Evolutionary conservation across 2,888 invertebrate species (phyloP).

Genomic region (Apamea anceps): DNA sequence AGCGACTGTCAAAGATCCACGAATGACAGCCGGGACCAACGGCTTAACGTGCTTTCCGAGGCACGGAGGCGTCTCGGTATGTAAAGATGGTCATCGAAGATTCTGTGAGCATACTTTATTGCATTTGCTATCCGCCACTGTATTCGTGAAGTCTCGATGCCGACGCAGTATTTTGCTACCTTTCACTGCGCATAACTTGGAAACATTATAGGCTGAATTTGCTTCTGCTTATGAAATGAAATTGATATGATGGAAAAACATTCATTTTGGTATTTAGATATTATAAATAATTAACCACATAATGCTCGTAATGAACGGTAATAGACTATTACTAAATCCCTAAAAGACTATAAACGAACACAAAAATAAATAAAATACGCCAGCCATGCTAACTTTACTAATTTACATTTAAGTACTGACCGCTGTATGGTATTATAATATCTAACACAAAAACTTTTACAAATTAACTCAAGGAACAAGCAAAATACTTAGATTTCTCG

Average conservation of each 20-base stretch:
- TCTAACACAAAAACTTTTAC: slow-evolving; percentile 19
- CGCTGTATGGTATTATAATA: slow-evolving; percentile 9
- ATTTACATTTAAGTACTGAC: slow-evolving; percentile 8
- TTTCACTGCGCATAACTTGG: too few relatives aligned
- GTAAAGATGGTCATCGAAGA: neutral
- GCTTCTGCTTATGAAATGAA: neutral
- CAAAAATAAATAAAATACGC: neutral
- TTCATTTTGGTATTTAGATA: neutral
- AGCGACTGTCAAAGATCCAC: too few relatives aligned
- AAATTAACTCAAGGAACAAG: slow-evolving; percentile 28
- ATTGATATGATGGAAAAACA: neutral
- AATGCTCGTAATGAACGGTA: neutral
- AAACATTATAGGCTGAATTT: too few relatives aligned
- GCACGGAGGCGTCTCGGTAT: too few relatives aligned
- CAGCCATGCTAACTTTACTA: neutral
- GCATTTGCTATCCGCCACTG: neutral
- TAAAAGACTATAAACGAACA: neutral
- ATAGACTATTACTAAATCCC: neutral
- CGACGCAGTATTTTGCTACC: neutral
- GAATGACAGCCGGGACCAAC: too few relatives aligned
- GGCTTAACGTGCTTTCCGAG: too few relatives aligned
- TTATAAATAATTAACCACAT: neutral
- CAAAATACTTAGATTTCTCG: slow-evolving; percentile 32
- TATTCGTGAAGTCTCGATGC: neutral
- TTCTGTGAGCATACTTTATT: neutral